A percentile compares a stretch with the other conserved stretches of the same genome.
phyloP scores from a whole-genome alignment of 2,113 vertebrate genomes.

The Oreotrochilus melanogaster region DNA sequence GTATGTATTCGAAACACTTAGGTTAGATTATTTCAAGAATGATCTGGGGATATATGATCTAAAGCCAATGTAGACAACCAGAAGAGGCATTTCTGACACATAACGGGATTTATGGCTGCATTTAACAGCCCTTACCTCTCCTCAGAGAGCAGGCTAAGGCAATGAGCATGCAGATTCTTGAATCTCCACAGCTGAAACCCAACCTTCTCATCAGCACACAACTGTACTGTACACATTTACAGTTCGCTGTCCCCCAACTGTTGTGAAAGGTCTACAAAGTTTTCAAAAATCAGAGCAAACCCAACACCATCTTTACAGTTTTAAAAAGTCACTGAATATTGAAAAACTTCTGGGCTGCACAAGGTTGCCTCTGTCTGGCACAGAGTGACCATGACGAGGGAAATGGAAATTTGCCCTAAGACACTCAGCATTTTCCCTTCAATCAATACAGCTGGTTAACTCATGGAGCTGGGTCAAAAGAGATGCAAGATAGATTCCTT shows the following conservation, averaged over 20 bases:
- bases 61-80: background rate
- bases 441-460: rapidly evolving
- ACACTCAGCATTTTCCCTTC: background rate
- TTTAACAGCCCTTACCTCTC: background rate
- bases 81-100: background rate
- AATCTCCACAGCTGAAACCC: background rate
- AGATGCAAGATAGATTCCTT: background rate
- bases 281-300: background rate
- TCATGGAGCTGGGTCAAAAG: background rate
- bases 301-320: background rate
- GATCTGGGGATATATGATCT: background rate
- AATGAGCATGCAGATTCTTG: background rate
- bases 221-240: background rate
- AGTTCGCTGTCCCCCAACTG: background rate
- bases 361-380: background rate
- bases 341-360: background rate
- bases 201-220: background rate
- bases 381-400: background rate
- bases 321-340: rapidly evolving
- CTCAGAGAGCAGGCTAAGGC: background rate
- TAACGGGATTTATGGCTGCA: background rate
- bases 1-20: background rate
- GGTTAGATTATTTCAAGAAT: background rate
- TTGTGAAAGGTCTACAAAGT: background rate
- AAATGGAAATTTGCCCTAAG: background rate